Base-by-base conservation (phyloP, 2,888 invertebrate species). In the Brachynemurus nebulosus region DNA sequence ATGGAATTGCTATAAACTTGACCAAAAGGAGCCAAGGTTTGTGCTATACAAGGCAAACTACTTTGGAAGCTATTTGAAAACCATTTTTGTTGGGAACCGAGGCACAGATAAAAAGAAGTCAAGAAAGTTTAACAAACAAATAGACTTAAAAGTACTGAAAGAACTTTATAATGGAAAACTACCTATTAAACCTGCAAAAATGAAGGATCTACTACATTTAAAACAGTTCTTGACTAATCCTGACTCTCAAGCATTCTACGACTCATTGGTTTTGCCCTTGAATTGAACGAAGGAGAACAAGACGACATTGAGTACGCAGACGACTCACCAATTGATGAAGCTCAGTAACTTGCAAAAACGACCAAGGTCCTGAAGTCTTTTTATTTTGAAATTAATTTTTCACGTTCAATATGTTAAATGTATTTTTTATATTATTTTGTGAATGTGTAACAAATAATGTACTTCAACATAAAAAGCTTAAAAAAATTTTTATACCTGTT, bases 41-140 rank as follows among this genome's bases (percentile, higher is more conserved):
- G 12, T 34, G n/a, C 14, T 34, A 8, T 12, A 34, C n/a, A 14
- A 34, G 34, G 5, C 34, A 34, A 34, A 34, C 14, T 34, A 14
- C 34, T 34, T 34, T 34, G 34, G 34, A 34, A 34, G 34, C 34
- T 34, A 8, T 34, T 34, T 34, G 7, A 34, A 34, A 34, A 12
- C 5, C 6, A 6, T 34, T 12, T 8, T 34, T 34, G 34, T 34
- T 8, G 34, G 14, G 34, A 34, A 34, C 12, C 34, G 12, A 34
- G 5, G 34, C 34, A 34, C 34, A 34, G n/a, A 12, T 6, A 34
- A 34, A 5, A 34, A 34, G 34, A 34, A 34, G n/a, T n/a, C 34
- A 34, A 34, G 34, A 34, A 34, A 34, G 34, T 34, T 12, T n/a
- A 34, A 34, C 7, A 11, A 34, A 6, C 7, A 34, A 12, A 12